Evolutionary conservation across 2,113 vertebrate species (phyloP).

Genomic region (Podocnemis expansa): DNA sequence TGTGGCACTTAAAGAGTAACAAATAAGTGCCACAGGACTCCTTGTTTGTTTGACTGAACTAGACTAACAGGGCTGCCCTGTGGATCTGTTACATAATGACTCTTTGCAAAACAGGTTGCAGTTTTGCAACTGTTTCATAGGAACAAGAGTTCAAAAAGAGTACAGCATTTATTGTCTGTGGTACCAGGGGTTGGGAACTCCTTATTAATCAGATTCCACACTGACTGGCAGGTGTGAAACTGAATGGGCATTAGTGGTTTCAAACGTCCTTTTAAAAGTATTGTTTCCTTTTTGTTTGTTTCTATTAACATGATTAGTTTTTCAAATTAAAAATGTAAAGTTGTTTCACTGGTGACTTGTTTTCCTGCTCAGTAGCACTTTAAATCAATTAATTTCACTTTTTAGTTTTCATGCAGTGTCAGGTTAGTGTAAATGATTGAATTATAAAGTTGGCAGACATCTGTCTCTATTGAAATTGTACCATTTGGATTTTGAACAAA

Average conservation of each 20-base stretch:
- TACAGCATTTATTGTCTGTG: background rate
- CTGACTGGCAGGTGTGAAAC: slow-evolving; percentile 62
- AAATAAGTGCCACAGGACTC: too few relatives aligned
- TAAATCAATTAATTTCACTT: background rate
- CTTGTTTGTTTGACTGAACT: too few relatives aligned
- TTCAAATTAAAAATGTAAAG: slow-evolving; percentile 2
- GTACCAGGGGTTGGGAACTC: slow-evolving; percentile 14
- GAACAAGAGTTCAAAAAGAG: background rate
- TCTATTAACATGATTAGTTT: slow-evolving; percentile 31
- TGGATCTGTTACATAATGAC: too few relatives aligned
- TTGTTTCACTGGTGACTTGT: background rate
- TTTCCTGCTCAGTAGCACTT: background rate
- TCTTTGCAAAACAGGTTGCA: too few relatives aligned
- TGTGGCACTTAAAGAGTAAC: too few relatives aligned
- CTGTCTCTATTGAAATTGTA: background rate
- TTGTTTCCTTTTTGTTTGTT: slow-evolving; percentile 45
- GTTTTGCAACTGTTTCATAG: too few relatives aligned
- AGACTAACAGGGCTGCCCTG: too few relatives aligned
- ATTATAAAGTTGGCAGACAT: background rate
- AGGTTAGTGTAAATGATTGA: background rate
- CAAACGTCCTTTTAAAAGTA: slow-evolving; percentile 44
- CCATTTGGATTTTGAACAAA: background rate
- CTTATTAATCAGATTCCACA: slow-evolving; percentile 43
- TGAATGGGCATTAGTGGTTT: slow-evolving; percentile 65
- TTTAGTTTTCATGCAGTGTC: background rate